Conservation (phyloP, 2,113 vertebrate genomes). For the Boleophthalmus pectinirostris region DNA sequence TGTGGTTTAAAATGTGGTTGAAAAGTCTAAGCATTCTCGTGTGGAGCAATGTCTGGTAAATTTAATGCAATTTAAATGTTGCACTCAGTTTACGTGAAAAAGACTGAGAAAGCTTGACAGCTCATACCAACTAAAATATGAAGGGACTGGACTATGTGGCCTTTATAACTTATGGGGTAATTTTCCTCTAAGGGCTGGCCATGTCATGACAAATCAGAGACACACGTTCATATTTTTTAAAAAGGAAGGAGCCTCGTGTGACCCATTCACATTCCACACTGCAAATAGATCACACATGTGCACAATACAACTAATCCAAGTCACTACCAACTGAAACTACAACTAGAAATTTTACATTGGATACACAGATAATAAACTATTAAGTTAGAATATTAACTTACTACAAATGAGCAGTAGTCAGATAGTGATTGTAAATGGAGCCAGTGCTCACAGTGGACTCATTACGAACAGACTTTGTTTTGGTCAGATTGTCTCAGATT, state of each 20-base stretch:
- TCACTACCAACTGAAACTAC: background rate
- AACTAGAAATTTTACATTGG: too few species aligned
- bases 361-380: background rate
- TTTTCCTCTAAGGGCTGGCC: background rate
- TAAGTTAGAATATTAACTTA: background rate
- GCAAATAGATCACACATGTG: background rate
- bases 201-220: background rate
- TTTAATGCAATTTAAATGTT: too few species aligned
- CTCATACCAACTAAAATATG: background rate
- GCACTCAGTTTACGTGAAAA: background rate
- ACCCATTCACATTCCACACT: constrained; percentile 13
- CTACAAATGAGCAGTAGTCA: background rate
- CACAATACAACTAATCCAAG: background rate
- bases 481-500: background rate
- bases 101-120: background rate
- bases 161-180: too few species aligned
- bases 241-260: background rate
- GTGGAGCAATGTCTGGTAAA: too few species aligned
- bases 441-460: background rate
- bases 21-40: too few species aligned
- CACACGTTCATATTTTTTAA: background rate
- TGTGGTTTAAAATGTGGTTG: background rate
- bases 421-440: background rate
- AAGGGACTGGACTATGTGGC: background rate
- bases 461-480: constrained; percentile 8